Base-by-base conservation (phyloP, 1,140 invertebrate genomes). In the Tetramorium parvispinum region DNA sequence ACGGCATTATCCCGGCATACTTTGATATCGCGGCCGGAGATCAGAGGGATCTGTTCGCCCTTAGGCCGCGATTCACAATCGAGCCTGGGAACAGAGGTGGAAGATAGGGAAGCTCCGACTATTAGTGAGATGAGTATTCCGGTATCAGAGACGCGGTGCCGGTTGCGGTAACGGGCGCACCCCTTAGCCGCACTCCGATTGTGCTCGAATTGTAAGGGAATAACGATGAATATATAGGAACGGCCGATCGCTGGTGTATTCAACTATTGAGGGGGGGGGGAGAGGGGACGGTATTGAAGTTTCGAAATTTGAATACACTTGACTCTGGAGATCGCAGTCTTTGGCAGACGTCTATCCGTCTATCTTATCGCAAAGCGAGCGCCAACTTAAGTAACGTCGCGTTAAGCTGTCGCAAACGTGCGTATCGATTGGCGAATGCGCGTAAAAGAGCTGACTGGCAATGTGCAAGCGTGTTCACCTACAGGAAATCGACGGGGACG, bases 51-150 rank as follows among this genome's bases (percentile, higher is more conserved):
- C 79, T 55, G 79, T 83, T 83, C 53, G 79, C 79, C 79, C 68
- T 83, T 83, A 83, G 79, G 79, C 79, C 53, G 68, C 79, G 79
- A 83, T 83, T 83, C 68, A 83, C 79, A 83, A 83, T 83, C 79
- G 79, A 83, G 66, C 40, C 68, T 59, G 51, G 79, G 43, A 81
- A 73, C 68, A 83, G 79, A 75, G 79, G 68, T 83, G 79, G 79
- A 81, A 83, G 79, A 83, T 83, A 83, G 79, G 55, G 68, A 83
- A 73, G 79, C 68, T 73, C 63, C 79, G 68, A 75, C 79, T 83
- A 83, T 83, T 83, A 83, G 79, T 75, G 79, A 73, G 79, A 83
- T 83, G 79, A 83, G 79, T 83, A 83, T 83, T 83, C 79, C 79
- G 79, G 79, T 83, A 83, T 83, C 79, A 83, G 79, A 83, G 40